Percentiles rank a stretch among this genome's conserved stretches.
These are phyloP conservation scores for Arizona elegans DNA, from an alignment of 2,113 vertebrate species.

Conservation along the genomic window DNA sequence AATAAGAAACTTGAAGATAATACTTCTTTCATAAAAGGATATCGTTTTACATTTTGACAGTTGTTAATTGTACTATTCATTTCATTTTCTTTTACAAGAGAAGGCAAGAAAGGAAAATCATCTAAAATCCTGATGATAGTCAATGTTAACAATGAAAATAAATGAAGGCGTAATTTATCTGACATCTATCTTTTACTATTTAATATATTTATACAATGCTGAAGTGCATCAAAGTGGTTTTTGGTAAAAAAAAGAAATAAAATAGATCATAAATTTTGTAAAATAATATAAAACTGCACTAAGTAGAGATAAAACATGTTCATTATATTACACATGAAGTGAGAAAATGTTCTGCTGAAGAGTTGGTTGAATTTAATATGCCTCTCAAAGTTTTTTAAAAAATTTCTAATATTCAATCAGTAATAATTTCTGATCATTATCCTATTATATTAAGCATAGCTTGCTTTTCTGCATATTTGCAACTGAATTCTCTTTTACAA, in stretches of 20 bases:
- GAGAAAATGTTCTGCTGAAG: background rate
- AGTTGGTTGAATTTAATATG: background rate
- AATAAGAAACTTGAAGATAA: background rate
- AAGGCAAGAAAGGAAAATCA: background rate
- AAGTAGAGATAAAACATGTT: background rate
- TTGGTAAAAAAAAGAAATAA: background rate
- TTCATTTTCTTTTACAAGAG: background rate
- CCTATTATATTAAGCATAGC: background rate
- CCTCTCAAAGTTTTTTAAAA: background rate
- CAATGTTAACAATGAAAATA: background rate
- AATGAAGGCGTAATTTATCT: background rate
- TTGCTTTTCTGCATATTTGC: background rate
- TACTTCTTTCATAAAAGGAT: background rate
- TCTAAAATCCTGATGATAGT: background rate
- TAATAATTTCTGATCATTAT: background rate
- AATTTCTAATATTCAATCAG: background rate
- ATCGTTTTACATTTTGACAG: background rate
- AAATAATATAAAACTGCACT: background rate
- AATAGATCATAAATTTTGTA: background rate
- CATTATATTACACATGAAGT: background rate
- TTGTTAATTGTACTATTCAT: background rate
- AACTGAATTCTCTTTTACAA: background rate
- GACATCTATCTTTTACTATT: background rate
- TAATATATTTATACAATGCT: background rate
- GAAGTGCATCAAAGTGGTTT: background rate